Conservation (phyloP, 2,113 vertebrate genomes). For the Anolis carolinensis region DNA sequence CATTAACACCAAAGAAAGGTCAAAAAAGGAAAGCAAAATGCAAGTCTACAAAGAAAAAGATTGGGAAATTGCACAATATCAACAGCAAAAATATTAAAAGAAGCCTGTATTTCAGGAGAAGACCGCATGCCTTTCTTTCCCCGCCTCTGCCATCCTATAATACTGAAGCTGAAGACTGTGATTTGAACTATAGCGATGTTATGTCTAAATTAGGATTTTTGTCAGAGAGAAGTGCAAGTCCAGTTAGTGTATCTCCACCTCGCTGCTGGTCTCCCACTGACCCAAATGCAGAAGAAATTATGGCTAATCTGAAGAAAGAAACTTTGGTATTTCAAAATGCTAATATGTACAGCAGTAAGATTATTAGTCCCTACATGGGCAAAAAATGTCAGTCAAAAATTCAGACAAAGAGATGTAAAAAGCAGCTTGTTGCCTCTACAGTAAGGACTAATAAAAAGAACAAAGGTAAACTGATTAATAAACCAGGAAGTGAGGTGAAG, state of each 20-base stretch:
- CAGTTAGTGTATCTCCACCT: constrained; percentile 88
- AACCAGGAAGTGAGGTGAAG: constrained; percentile 70
- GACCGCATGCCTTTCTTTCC: constrained; percentile 77
- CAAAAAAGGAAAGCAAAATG: constrained; percentile 90
- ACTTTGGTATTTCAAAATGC: constrained; percentile 78
- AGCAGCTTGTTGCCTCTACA: constrained; percentile 69
- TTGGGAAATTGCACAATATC: constrained; percentile 78
- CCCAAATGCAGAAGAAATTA: constrained; percentile 81
- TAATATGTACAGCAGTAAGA: constrained; percentile 70
- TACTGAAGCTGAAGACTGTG: constrained; percentile 88
- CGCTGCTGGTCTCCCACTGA: constrained; percentile 98
- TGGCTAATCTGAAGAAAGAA: constrained; percentile 81
- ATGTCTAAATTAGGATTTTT: constrained; percentile 97
- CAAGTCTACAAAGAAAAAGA: constrained; percentile 84
- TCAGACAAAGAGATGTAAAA: constrained; percentile 81
- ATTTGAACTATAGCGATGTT: constrained; percentile 88
- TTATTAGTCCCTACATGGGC: constrained; percentile 59
- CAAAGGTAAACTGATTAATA: constrained; percentile 73
- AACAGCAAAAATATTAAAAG: constrained; percentile 76
- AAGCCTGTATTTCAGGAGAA: constrained; percentile 79
- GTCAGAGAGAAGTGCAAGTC: constrained; percentile 91
- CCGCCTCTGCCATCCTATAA: constrained; percentile 87
- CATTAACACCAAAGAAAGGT: constrained; percentile 90
- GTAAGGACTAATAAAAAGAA: constrained; percentile 78
- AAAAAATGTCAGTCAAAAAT: constrained; percentile 74